A percentile compares a stretch with the other conserved stretches of the same genome.
Conservation (phyloP, 2,888 invertebrate species). For the Drosophila stalkeri region DNA sequence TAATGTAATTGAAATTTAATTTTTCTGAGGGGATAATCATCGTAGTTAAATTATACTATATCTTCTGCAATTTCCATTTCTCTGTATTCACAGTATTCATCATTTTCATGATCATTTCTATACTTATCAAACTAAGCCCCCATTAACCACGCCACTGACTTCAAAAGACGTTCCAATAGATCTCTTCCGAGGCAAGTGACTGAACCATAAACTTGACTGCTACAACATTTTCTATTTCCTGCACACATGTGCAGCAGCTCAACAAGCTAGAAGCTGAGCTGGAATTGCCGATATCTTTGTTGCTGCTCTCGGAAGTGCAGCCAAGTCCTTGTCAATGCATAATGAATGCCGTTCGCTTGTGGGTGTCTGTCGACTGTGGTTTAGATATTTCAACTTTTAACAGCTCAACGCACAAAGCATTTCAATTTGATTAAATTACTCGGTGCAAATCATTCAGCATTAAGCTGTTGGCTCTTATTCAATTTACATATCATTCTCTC, state of each 20-base stretch:
- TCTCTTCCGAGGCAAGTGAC: constrained; percentile 38
- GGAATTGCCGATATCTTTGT: constrained; percentile 31
- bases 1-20: no score
- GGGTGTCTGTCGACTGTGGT: constrained; percentile 16
- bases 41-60: no score
- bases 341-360: constrained; percentile 10
- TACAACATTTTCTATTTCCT: constrained; percentile 17
- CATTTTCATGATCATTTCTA: background rate
- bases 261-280: background rate
- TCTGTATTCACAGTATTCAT: no score
- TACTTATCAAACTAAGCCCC: background rate
- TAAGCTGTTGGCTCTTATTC: background rate
- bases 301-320: constrained; percentile 36
- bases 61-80: no score
- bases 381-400: constrained; percentile 3
- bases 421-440: constrained; percentile 33
- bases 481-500: constrained; percentile 11
- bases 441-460: constrained; percentile 18
- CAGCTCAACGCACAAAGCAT: constrained; percentile 1
- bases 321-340: constrained; percentile 54
- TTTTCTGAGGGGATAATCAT: no score
- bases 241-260: constrained; percentile 8
- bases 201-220: constrained; percentile 61
- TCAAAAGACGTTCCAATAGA: constrained; percentile 43
- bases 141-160: constrained; percentile 38